phyloP scores from a whole-genome alignment of 2,888 invertebrate species.

The Dusona sp. region DNA sequence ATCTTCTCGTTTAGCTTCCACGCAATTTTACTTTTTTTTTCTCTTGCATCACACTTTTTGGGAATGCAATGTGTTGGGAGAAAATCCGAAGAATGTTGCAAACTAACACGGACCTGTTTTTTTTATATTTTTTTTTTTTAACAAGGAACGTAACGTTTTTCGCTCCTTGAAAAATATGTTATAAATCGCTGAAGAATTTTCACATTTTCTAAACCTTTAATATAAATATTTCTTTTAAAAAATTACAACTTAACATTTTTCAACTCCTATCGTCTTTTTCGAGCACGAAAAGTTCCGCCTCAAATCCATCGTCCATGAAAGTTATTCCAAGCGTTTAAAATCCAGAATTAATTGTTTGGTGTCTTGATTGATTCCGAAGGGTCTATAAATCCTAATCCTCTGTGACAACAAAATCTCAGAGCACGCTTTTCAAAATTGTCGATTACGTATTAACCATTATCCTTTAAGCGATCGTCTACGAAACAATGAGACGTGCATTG shows the following conservation, averaged over 20 bases:
- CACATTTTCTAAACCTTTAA: background rate
- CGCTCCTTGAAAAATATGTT: too few species aligned
- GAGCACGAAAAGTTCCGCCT: background rate
- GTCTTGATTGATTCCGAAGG: background rate
- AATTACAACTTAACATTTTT: too few species aligned
- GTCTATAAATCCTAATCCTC: background rate
- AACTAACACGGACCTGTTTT: background rate
- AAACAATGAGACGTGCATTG: background rate
- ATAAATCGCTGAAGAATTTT: background rate
- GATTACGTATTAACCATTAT: background rate
- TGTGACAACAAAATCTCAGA: background rate
- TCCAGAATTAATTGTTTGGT: background rate
- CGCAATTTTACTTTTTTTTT: background rate
- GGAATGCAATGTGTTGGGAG: background rate
- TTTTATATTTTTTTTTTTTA: background rate
- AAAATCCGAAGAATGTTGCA: conserved; percentile 6
- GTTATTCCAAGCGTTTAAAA: background rate
- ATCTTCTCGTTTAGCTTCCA: background rate
- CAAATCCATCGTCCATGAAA: background rate
- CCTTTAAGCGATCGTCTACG: background rate
- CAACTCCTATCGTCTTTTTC: background rate
- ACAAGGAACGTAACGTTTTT: background rate
- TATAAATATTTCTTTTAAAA: background rate
- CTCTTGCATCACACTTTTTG: background rate
- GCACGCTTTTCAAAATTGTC: background rate